Percentiles rank a stretch among this genome's conserved stretches.
phyloP scores from a whole-genome alignment of 2,797 vertebrate species.

The Acipenser oxyrinchus region DNA sequence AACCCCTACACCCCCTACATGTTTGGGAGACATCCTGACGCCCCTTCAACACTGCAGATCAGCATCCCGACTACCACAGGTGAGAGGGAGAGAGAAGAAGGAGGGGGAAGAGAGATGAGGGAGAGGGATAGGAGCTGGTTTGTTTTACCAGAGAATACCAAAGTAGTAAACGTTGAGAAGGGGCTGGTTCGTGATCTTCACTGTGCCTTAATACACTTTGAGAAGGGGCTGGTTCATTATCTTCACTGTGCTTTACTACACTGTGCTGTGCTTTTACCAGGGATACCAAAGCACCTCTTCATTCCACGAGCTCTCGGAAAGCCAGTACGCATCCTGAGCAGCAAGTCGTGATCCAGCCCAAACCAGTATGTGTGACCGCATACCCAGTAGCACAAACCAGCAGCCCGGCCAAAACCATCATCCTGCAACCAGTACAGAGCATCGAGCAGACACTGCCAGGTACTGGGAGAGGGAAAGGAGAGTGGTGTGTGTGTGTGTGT shows the following conservation, averaged over 20 bases:
- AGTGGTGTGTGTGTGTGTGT: too few relatives aligned
- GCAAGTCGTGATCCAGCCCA: conserved; percentile 50
- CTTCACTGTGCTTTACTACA: too few relatives aligned
- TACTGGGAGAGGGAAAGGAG: conserved; percentile 4
- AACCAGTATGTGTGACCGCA: conserved; percentile 40
- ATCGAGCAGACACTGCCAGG: conserved; percentile 25
- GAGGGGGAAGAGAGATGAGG: too few relatives aligned
- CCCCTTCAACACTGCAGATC: conserved; percentile 35
- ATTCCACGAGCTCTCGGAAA: conserved; percentile 7
- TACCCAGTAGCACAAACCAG: conserved; percentile 20
- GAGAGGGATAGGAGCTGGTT: too few relatives aligned
- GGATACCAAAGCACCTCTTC: background rate
- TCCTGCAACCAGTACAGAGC: conserved; percentile 39
- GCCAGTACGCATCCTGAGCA: conserved; percentile 30
- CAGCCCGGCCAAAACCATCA: conserved; percentile 31
- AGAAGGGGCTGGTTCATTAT: too few relatives aligned
- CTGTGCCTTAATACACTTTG: too few relatives aligned
- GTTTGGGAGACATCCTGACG: conserved; percentile 29
- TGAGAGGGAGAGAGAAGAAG: too few relatives aligned
- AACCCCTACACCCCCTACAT: conserved; percentile 33
- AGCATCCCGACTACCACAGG: conserved; percentile 3
- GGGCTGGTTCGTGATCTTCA: too few relatives aligned
- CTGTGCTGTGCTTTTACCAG: too few relatives aligned
- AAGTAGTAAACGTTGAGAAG: too few relatives aligned
- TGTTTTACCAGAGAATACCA: too few relatives aligned